A percentile compares a stretch with the other conserved stretches of the same genome.
Conservation (phyloP, 1,140 invertebrate genomes). For the Lepeophtheirus salmonis region DNA sequence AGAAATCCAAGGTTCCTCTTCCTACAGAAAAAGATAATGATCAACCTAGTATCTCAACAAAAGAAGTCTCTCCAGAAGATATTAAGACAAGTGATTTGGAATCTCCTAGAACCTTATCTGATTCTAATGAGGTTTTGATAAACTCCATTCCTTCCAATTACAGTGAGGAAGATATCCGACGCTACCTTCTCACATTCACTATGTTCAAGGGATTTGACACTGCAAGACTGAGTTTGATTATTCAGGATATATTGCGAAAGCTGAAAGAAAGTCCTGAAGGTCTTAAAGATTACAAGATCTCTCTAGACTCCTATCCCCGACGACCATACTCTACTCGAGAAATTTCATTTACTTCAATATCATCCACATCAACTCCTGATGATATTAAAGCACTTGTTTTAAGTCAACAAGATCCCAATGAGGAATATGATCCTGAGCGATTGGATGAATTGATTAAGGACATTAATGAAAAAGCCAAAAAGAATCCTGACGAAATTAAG, state of each 20-base stretch:
- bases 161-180: not conserved
- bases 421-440: not conserved
- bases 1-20: not conserved
- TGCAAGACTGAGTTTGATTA: not conserved
- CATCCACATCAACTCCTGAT: not conserved
- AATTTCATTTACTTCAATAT: not conserved
- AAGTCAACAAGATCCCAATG: not conserved
- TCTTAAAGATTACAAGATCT: not conserved
- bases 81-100: no score
- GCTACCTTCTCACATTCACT: not conserved
- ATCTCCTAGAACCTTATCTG: not conserved
- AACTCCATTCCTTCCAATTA: not conserved
- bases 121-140: not conserved
- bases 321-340: no score
- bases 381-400: not conserved
- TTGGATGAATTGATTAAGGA: not conserved
- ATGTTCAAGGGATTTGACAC: not conserved
- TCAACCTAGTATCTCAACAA: no score
- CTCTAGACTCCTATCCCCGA: not conserved
- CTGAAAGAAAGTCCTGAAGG: not conserved
- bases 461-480: not conserved
- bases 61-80: no score
- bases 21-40: not conserved
- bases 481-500: not conserved
- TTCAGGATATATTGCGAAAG: not conserved